Conservation (phyloP, 1,140 invertebrate genomes). For the Orchestia grillus region DNA sequence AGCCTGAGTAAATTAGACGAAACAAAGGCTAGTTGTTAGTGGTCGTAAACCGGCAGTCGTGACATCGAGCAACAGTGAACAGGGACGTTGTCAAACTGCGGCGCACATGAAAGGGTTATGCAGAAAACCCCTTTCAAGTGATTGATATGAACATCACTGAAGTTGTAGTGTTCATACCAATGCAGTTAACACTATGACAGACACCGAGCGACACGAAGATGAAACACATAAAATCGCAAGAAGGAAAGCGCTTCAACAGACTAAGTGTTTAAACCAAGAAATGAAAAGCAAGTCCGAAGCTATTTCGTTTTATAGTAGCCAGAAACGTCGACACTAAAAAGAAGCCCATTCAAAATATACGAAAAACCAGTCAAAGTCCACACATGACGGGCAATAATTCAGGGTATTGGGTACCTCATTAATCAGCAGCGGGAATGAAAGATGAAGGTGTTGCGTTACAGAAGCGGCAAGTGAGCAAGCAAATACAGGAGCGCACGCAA, state of each 20-base stretch:
- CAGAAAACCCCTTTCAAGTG: not conserved
- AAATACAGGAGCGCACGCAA: not conserved
- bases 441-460: not conserved
- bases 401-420: not conserved
- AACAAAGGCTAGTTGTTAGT: not conserved
- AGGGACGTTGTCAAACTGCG: not conserved
- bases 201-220: no score
- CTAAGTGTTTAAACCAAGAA: not conserved
- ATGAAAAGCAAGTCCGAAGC: not conserved
- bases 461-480: not conserved
- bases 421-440: not conserved
- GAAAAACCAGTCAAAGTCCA: not conserved
- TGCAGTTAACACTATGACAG: no score
- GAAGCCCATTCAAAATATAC: not conserved
- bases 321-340: not conserved
- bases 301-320: not conserved
- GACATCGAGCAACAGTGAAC: not conserved
- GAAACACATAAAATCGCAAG: no score
- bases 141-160: not conserved
- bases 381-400: not conserved
- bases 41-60: not conserved
- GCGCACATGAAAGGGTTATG: not conserved
- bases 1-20: not conserved
- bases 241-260: not conserved
- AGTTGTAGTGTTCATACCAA: not conserved